Evolutionary conservation across 2,888 invertebrate species (phyloP).

Genomic region (Adelognathus sp.): DNA sequence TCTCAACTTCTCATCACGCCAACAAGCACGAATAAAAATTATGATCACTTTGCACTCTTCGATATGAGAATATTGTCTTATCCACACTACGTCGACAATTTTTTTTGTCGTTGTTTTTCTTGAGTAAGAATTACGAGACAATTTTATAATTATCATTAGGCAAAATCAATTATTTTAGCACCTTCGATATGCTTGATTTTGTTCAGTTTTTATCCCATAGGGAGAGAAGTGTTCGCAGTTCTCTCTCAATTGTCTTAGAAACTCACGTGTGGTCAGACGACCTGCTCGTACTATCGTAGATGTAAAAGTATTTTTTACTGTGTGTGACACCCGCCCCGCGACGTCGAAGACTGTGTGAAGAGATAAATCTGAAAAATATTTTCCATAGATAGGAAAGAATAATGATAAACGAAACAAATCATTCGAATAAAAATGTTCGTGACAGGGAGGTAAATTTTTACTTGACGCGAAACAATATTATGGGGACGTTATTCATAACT

Average conservation of each 20-base stretch:
- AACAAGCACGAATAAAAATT: background rate
- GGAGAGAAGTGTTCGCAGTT: too few species aligned
- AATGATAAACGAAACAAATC: background rate
- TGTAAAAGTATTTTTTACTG: too few species aligned
- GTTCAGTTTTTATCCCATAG: too few species aligned
- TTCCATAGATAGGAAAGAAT: background rate
- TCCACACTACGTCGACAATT: too few species aligned
- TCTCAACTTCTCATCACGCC: background rate
- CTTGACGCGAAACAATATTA: conserved; percentile 31
- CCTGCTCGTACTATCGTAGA: too few species aligned
- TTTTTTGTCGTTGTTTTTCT: too few species aligned
- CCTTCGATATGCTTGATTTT: too few species aligned
- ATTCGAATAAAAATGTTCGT: conserved; percentile 1
- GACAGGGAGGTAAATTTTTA: conserved; percentile 9
- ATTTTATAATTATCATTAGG: too few species aligned
- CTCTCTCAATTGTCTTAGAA: too few species aligned
- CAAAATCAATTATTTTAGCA: too few species aligned
- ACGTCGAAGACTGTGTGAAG: background rate
- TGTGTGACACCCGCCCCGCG: background rate
- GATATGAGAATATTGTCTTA: background rate
- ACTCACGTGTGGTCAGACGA: too few species aligned
- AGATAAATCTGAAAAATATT: background rate
- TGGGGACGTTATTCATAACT: conserved; percentile 28
- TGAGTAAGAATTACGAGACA: too few species aligned
- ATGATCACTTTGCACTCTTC: background rate